Percentiles rank a stretch among this genome's conserved stretches.
phyloP scores from a whole-genome alignment of 2,888 invertebrate species.

The Zeuzera pyrina region DNA sequence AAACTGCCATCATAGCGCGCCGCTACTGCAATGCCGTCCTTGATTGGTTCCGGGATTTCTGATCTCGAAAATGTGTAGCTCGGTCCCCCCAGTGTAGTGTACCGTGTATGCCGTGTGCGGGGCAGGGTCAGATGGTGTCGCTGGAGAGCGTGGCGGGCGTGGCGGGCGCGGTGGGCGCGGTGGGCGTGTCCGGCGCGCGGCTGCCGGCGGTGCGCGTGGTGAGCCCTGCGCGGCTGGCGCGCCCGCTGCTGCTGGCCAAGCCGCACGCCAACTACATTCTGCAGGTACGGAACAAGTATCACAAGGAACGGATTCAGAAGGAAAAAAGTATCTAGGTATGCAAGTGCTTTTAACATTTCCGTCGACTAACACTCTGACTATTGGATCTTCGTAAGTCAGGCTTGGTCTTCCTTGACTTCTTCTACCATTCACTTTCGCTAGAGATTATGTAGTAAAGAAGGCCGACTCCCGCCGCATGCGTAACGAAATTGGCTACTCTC shows the following conservation, averaged over 20 bases:
- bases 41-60: neutral
- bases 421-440: no score
- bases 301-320: no score
- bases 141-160: conserved; percentile 37
- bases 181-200: conserved; percentile 14
- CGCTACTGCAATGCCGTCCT: no score
- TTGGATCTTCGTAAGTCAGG: no score
- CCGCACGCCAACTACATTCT: conserved; percentile 57
- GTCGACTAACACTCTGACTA: no score
- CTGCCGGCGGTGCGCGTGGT: conserved; percentile 26
- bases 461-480: no score
- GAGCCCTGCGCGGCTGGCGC: conserved; percentile 46
- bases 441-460: no score
- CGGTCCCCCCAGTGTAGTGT: neutral
- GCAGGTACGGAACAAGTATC: conserved; percentile 42
- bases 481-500: no score
- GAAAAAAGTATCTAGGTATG: no score
- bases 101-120: conserved; percentile 4
- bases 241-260: conserved; percentile 47
- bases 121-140: conserved; percentile 56
- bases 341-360: no score
- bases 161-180: conserved; percentile 9
- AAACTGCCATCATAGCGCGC: no score
- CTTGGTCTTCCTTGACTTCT: no score
- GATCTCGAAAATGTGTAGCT: neutral